A percentile compares a stretch with the other conserved stretches of the same genome.
These are phyloP conservation scores for Pocillopora damicornis DNA, from an alignment of 64 coral and sea anemone species.

Conservation along the genomic window DNA sequence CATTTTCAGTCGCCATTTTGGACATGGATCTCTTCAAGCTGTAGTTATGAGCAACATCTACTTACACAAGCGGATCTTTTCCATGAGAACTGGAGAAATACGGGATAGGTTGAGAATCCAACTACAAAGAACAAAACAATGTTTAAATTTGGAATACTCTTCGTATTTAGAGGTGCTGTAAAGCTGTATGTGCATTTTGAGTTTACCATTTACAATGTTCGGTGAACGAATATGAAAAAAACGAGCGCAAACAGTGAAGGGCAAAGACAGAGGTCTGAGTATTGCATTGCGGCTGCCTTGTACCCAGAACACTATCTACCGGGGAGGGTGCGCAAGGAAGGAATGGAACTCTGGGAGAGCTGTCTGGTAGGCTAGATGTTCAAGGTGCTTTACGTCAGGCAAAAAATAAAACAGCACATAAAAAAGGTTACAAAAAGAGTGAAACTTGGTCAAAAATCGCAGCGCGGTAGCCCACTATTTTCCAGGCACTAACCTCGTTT, in stretches of 20 bases:
- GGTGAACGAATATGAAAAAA: too few species aligned
- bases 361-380: too few species aligned
- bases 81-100: background rate
- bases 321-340: background rate
- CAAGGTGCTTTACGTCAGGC: too few species aligned
- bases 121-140: background rate
- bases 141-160: background rate
- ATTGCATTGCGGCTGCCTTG: too few species aligned
- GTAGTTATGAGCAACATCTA: background rate
- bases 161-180: background rate
- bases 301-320: too few species aligned
- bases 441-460: too few species aligned
- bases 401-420: background rate
- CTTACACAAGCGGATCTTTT: slow-evolving; percentile 22
- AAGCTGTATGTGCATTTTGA: background rate
- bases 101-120: background rate
- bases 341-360: background rate
- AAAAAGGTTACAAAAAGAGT: background rate
- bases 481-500: slow-evolving; percentile 3
- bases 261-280: too few species aligned
- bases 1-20: too few species aligned
- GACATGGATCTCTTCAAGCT: background rate
- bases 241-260: too few species aligned
- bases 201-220: too few species aligned
- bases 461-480: background rate